Evolutionary conservation across 35 echinoderm and acorn worm species (phyloP), one percentile per base, ranked within the genome.

Genomic region (Hemicentrotus pulcherrimus): DNA sequence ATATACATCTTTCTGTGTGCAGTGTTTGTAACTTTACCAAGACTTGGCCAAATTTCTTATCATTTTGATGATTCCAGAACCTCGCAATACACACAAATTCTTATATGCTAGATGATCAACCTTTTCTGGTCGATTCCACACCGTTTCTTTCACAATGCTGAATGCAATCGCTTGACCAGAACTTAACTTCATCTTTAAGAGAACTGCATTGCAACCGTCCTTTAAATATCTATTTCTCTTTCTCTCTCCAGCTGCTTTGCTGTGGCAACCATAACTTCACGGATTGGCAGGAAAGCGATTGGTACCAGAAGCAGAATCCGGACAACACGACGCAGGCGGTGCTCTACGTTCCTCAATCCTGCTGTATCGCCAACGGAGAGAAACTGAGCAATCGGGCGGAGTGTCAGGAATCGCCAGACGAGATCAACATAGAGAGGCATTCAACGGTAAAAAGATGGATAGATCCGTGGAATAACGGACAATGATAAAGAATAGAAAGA

Each of bases 181-280:
- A 41, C 35, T 41, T 0, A 3, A 1, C 35, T 41, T 41, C 3
- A 41, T 3, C 35, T 41, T 41, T 41, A 41, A 41, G 35, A 41
- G 35, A 41, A 41, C 35, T 41, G 35, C 35, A 41, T 41, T 3
- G 35, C 31, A 92, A 92, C 22, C 24, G 11, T 35, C 46, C 9
- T 7, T 32, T 32, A 24, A 65, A 31, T 59, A 32, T 31, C 61
- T 32, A 28, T 71, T 71, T 2, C 9, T 78, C 19, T 8, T 48
- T 91, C 6, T 32, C n/a, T 41, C 59, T 85, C 94, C 94, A 97
- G 97, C 94, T 97, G 2, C 22, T 92, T 78, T 97, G 97, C 70
- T 97, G 97, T 31, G 97, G 97, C 19, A 97, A 96, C 94, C 70
- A 46, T 41, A 95, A 96, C 59, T 96, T 86, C 89, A 96, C 88